These are phyloP conservation scores for Labeo catla DNA, from an alignment of 2,113 vertebrate genomes.

Conservation along the genomic window DNA sequence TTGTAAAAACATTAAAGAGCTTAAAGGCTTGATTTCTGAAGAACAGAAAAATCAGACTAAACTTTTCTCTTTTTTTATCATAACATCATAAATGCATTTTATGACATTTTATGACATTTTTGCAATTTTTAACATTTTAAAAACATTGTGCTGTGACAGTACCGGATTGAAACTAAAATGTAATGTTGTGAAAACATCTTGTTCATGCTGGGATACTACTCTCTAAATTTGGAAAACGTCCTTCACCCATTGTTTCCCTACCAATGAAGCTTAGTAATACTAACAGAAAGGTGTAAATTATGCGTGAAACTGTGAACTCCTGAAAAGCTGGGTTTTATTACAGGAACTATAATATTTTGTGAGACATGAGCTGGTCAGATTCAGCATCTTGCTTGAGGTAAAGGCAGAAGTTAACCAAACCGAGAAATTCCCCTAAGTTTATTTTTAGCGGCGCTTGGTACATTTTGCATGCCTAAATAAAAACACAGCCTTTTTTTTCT, in stretches of 20 bases:
- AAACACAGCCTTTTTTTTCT: conserved; percentile 68
- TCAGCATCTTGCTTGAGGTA: conserved; percentile 60
- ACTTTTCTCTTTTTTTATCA: not conserved
- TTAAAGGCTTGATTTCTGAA: too few relatives aligned
- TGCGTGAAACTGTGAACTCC: conserved; percentile 25
- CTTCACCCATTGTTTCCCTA: conserved; percentile 8
- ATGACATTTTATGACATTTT: too few relatives aligned
- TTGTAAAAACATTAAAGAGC: not conserved
- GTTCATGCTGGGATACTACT: not conserved
- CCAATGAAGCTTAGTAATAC: conserved; percentile 12
- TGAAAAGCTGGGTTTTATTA: conserved; percentile 24
- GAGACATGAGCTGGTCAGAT: conserved; percentile 9
- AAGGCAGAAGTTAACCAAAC: conserved; percentile 60
- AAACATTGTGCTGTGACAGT: not conserved
- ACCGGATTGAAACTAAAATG: not conserved
- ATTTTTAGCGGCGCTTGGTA: conserved; percentile 69
- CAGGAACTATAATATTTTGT: conserved; percentile 33
- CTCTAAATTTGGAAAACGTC: not conserved
- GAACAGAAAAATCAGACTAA: not conserved
- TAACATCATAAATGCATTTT: not conserved
- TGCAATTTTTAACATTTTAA: too few relatives aligned
- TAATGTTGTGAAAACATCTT: not conserved
- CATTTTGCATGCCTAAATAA: conserved; percentile 67
- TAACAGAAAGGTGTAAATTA: conserved; percentile 29
- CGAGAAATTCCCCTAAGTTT: conserved; percentile 64